Conservation (phyloP, 2,113 vertebrate genomes). For the Kryptolebias marmoratus region DNA sequence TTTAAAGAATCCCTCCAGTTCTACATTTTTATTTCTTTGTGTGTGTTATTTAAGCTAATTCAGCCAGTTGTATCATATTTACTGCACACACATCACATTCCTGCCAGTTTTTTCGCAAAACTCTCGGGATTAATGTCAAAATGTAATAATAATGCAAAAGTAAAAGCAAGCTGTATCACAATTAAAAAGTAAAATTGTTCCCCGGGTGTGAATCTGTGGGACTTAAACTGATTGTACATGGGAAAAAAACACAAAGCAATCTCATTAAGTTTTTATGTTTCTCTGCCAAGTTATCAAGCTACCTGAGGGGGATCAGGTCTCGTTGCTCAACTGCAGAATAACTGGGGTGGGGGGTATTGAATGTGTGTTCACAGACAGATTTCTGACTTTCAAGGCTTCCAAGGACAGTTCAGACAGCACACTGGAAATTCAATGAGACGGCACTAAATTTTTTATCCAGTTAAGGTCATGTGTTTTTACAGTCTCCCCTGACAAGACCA, state of each 20-base stretch:
- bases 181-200: not conserved
- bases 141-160: too few relatives aligned
- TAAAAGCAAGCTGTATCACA: too few relatives aligned
- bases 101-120: too few relatives aligned
- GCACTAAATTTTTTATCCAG: conserved; percentile 18
- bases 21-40: too few relatives aligned
- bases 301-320: conserved; percentile 35
- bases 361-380: conserved; percentile 35
- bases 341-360: conserved; percentile 3
- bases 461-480: not conserved
- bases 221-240: not conserved
- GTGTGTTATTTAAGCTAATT: too few relatives aligned
- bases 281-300: not conserved
- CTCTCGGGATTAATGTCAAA: too few relatives aligned
- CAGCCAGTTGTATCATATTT: too few relatives aligned
- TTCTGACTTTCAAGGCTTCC: conserved; percentile 34
- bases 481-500: conserved; percentile 16
- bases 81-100: too few relatives aligned
- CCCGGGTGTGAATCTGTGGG: not conserved
- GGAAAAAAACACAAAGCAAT: conserved; percentile 11
- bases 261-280: conserved; percentile 36
- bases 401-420: conserved; percentile 36
- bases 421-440: conserved; percentile 6
- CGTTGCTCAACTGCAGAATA: conserved; percentile 26
- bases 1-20: too few relatives aligned